Conservation (phyloP, 2,888 invertebrate genomes). For the Gortyna flavago region DNA sequence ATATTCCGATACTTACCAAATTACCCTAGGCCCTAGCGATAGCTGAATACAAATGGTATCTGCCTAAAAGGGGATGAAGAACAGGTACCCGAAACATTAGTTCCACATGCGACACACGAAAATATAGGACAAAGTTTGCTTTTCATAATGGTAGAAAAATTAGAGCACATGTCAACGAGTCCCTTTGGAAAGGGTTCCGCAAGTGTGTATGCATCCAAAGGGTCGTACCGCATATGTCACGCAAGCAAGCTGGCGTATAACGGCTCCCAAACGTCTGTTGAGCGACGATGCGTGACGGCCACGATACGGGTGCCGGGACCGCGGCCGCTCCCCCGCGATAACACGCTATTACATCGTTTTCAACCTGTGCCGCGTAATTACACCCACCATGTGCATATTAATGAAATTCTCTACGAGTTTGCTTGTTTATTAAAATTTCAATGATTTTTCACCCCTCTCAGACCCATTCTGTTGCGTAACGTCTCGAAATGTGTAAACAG, state of each 20-base stretch:
- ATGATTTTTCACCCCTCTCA: slow-evolving; percentile 21
- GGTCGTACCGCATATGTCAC: slow-evolving; percentile 55
- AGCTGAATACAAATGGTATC: slow-evolving; percentile 10
- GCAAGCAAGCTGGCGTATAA: slow-evolving; percentile 76
- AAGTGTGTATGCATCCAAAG: slow-evolving; percentile 25
- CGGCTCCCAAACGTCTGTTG: slow-evolving; percentile 72
- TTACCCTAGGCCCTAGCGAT: slow-evolving; percentile 4
- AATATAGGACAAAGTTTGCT: slow-evolving; percentile 24
- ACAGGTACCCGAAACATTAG: slow-evolving; percentile 32
- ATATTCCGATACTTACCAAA: not conserved
- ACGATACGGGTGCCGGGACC: slow-evolving; percentile 53
- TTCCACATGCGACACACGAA: slow-evolving; percentile 15
- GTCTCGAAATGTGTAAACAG: not conserved
- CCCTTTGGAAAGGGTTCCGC: slow-evolving; percentile 28
- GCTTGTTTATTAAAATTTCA: slow-evolving; percentile 36
- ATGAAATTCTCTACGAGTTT: slow-evolving; percentile 29
- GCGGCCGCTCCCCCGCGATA: slow-evolving; percentile 63
- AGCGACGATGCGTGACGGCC: slow-evolving; percentile 68
- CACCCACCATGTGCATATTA: slow-evolving; percentile 50
- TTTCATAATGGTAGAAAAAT: slow-evolving; percentile 40
- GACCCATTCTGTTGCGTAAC: not conserved
- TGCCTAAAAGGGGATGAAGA: not conserved
- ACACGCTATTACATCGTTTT: slow-evolving; percentile 71
- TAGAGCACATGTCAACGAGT: slow-evolving; percentile 35
- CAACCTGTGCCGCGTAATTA: slow-evolving; percentile 67